Conservation (phyloP, 2,113 vertebrate species). For the Aegotheles bennettii region DNA sequence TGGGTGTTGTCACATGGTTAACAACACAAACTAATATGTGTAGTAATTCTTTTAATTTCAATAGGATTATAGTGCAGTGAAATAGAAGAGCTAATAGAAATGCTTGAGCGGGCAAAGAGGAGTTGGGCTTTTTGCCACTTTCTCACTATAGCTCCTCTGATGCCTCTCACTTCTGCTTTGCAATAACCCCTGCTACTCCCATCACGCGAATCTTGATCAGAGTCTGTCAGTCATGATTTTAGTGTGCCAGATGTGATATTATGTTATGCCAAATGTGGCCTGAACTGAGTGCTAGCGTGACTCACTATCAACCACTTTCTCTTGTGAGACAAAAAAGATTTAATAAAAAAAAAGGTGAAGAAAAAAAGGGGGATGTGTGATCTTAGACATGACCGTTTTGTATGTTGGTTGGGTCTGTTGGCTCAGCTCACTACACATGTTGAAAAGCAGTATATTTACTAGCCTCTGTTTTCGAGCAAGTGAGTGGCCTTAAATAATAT, state of each 20-base stretch:
- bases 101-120: not conserved
- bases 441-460: not conserved
- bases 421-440: not conserved
- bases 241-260: conserved; percentile 5
- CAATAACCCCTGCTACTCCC: not conserved
- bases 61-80: not conserved
- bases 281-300: not conserved
- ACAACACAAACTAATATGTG: not conserved
- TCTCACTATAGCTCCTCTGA: not conserved
- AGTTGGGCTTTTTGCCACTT: conserved; percentile 22
- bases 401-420: not conserved
- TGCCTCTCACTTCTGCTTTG: not conserved
- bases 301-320: not conserved
- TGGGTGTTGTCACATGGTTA: not conserved
- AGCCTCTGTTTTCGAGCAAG: not conserved
- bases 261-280: not conserved
- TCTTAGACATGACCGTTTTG: not conserved
- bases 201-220: not conserved
- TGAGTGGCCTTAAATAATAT: not conserved
- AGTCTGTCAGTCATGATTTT: not conserved
- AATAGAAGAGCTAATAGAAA: not conserved
- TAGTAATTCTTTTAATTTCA: not conserved
- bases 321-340: not conserved
- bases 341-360: not conserved
- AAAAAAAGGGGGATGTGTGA: rapidly evolving